phyloP scores from a whole-genome alignment of 2,797 vertebrate genomes.

The Zonotrichia albicollis region DNA sequence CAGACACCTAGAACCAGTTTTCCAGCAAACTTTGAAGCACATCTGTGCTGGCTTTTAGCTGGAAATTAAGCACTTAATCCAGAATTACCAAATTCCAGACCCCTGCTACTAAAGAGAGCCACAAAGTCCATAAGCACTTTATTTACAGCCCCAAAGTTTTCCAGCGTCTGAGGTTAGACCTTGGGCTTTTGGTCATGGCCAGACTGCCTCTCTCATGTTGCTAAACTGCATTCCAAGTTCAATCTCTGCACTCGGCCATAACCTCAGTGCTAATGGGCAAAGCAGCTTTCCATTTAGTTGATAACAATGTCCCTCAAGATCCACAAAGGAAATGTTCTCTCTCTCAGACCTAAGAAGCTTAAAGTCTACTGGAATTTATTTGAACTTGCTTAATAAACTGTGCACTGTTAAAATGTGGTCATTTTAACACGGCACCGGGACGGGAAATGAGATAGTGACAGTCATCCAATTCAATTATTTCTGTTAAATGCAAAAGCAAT shows the following conservation, averaged over 20 bases:
- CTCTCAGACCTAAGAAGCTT: constrained; percentile 10
- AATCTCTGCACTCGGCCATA: not conserved
- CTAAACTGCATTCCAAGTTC: not conserved
- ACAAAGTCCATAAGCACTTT: not conserved
- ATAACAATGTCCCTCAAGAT: not conserved
- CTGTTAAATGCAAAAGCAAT: not conserved
- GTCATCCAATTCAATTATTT: not conserved
- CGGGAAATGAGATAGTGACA: not conserved
- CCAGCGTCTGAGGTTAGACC: not conserved
- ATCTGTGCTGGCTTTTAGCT: not conserved
- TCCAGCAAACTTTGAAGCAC: not conserved
- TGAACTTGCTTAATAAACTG: constrained; percentile 33
- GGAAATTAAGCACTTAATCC: not conserved
- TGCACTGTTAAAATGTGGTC: not conserved
- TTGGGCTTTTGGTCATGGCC: not conserved
- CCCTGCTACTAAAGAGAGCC: not conserved
- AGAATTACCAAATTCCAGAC: not conserved
- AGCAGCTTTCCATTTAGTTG: not conserved
- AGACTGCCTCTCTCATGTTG: not conserved
- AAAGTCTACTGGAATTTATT: constrained; percentile 22
- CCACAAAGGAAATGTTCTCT: not conserved
- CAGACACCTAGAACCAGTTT: not conserved
- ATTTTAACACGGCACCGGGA: not conserved
- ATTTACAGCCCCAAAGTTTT: not conserved
- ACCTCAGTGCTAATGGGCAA: not conserved